These are phyloP conservation scores for Acrocephalus kingi DNA, from an alignment of 2,113 vertebrate species.

Conservation along the genomic window DNA sequence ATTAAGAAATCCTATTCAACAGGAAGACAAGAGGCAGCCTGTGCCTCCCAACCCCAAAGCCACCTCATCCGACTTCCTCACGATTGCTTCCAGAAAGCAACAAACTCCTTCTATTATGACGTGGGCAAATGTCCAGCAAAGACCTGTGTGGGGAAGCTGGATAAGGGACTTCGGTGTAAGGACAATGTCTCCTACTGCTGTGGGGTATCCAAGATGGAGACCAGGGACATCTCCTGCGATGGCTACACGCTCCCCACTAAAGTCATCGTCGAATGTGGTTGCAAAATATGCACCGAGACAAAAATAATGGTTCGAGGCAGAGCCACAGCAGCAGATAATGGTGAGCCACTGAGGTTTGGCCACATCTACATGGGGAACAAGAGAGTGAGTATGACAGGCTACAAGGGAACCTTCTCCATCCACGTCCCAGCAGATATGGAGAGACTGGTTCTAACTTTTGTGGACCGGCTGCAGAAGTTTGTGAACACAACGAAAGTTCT, in stretches of 20 bases:
- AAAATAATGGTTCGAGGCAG: constrained; percentile 86
- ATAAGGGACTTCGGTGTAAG: constrained; percentile 87
- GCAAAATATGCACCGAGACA: constrained; percentile 88
- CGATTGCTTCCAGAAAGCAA: constrained; percentile 91
- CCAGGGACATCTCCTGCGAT: constrained; percentile 81
- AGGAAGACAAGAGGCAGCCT: constrained; percentile 82
- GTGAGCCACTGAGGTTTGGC: constrained; percentile 94
- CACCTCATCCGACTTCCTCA: constrained; percentile 89
- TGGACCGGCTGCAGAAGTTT: constrained; percentile 94
- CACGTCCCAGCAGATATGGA: constrained; percentile 87
- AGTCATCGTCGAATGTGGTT: constrained; percentile 84
- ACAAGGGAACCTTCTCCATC: constrained; percentile 95
- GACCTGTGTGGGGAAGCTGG: constrained; percentile 83
- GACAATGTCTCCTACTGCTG: constrained; percentile 89
- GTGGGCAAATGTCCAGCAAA: constrained; percentile 87
- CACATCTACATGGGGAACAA: constrained; percentile 89
- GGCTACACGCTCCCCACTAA: constrained; percentile 89
- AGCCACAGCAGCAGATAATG: constrained; percentile 87
- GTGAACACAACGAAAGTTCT: constrained; percentile 97
- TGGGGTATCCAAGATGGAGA: constrained; percentile 85
- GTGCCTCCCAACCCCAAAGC: constrained; percentile 83
- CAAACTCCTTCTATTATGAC: constrained; percentile 87
- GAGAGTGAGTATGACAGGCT: constrained; percentile 91
- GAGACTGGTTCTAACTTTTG: constrained; percentile 93
- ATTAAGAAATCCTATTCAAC: constrained; percentile 50